phyloP scores from a whole-genome alignment of 2,797 vertebrate species.

The Enteromius treurensis region DNA sequence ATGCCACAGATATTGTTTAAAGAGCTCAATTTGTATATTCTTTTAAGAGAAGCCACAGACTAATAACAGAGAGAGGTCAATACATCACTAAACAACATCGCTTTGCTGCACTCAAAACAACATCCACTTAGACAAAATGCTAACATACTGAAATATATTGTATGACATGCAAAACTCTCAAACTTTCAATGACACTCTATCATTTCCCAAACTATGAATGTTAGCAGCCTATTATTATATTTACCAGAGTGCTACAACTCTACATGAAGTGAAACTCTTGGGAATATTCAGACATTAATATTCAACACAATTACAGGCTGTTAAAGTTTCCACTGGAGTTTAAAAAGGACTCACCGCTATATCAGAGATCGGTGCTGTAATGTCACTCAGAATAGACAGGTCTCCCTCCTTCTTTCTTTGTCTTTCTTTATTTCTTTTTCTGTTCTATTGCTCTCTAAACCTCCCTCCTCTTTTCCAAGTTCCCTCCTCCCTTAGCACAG shows the following conservation, averaged over 20 bases:
- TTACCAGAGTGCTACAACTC: background rate
- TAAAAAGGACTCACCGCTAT: conserved; percentile 40
- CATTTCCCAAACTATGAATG: background rate
- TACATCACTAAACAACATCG: background rate
- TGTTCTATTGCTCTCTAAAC: conserved; percentile 43
- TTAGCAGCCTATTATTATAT: conserved; percentile 9
- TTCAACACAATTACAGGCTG: background rate
- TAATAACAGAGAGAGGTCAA: background rate
- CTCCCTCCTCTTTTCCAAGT: conserved; percentile 44
- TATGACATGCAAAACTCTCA: conserved; percentile 1
- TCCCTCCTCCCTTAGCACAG: conserved; percentile 47
- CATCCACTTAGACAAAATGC: background rate
- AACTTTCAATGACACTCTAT: background rate
- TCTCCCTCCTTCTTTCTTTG: conserved; percentile 62
- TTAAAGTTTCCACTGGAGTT: conserved; percentile 11
- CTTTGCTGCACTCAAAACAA: background rate
- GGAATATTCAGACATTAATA: conserved; percentile 12
- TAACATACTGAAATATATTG: conserved; percentile 9
- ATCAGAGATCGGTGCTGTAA: conserved; percentile 9
- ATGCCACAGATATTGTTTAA: background rate
- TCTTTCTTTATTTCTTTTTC: conserved; percentile 55
- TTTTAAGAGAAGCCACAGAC: background rate
- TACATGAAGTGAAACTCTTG: background rate
- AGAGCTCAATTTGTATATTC: conserved; percentile 4
- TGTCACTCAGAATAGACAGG: conserved; percentile 38